phyloP scores from a whole-genome alignment of 2,113 vertebrate species.

The Rhabdornis inornatus region DNA sequence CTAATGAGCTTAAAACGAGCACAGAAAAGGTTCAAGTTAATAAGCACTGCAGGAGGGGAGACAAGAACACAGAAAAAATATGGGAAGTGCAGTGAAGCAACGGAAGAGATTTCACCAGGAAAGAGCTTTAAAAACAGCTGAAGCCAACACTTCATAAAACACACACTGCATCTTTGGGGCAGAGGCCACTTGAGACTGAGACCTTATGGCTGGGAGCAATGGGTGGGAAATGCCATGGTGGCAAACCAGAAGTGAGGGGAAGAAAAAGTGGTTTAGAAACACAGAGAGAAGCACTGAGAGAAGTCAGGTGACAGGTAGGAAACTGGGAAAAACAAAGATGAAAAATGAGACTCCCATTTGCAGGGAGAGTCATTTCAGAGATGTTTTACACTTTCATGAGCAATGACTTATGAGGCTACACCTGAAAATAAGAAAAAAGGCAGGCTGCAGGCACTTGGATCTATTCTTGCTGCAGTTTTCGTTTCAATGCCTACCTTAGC shows the following conservation, averaged over 20 bases:
- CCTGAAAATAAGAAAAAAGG: background rate
- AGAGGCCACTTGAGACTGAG: background rate
- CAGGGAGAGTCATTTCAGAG: background rate
- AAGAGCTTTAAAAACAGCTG: background rate
- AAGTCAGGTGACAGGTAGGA: background rate
- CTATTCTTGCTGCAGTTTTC: background rate
- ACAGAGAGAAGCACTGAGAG: background rate
- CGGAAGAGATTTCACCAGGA: background rate
- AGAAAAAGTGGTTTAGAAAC: background rate
- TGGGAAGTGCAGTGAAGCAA: background rate
- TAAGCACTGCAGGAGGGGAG: background rate
- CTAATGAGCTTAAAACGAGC: background rate
- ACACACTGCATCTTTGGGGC: background rate
- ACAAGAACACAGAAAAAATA: background rate
- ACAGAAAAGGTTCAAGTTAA: background rate
- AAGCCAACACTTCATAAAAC: background rate
- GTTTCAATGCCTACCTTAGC: background rate
- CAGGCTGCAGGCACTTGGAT: background rate
- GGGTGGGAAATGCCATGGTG: background rate
- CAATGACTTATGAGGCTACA: background rate
- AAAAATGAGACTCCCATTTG: background rate
- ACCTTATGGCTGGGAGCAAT: background rate
- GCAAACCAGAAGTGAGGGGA: background rate
- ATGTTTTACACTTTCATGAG: background rate
- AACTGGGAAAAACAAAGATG: background rate